These are phyloP conservation scores for Mohoua ochrocephala DNA, from an alignment of 2,113 vertebrate genomes.

Conservation along the genomic window DNA sequence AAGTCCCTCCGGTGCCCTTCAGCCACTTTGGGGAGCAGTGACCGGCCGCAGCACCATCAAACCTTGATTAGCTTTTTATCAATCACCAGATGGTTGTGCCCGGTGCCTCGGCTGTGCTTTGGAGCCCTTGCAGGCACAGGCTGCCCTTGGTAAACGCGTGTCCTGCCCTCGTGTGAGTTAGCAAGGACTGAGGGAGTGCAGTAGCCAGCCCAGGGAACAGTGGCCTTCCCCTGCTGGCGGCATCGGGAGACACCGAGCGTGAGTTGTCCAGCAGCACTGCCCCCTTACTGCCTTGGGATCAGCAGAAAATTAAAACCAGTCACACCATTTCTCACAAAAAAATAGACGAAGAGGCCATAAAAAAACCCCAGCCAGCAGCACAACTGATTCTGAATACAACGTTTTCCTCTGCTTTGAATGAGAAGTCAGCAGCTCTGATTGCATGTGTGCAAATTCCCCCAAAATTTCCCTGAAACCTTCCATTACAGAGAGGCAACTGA, in stretches of 20 bases:
- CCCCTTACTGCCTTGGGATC: neutral
- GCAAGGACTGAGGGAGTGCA: neutral
- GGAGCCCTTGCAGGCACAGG: neutral
- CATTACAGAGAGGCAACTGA: neutral
- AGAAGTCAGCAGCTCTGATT: conserved; percentile 39
- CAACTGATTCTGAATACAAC: neutral
- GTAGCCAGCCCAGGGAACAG: neutral
- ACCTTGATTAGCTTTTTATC: neutral
- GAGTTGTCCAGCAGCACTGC: neutral
- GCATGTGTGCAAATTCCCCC: neutral
- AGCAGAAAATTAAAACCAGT: neutral
- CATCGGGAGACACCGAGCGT: neutral
- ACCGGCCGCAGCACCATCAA: neutral
- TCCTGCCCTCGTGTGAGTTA: neutral
- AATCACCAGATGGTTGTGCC: neutral
- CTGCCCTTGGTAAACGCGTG: accelerated
- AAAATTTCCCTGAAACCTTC: conserved; percentile 22
- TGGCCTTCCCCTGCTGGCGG: neutral
- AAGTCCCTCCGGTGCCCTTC: neutral
- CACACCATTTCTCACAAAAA: neutral
- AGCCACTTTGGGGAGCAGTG: neutral
- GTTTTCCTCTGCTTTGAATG: neutral
- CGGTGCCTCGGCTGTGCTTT: neutral
- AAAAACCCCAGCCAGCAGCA: neutral
- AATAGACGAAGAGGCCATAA: neutral